Evolutionary conservation across 2,113 vertebrate species (phyloP).

Genomic region (Elephantulus edwardii): DNA sequence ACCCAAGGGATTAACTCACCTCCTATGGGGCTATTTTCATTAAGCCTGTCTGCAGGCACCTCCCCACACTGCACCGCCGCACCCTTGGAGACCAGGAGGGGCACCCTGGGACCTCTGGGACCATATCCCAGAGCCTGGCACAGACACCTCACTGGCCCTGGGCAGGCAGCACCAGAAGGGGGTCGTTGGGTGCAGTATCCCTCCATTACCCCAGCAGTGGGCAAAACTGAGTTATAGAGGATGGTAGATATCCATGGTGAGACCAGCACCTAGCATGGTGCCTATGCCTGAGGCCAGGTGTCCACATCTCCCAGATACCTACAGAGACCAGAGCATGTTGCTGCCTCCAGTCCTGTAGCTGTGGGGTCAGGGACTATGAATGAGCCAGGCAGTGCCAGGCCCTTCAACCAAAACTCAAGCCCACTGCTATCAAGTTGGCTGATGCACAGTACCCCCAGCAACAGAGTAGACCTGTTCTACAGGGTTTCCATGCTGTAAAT

Average conservation of each 20-base stretch:
- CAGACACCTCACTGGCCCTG: background rate
- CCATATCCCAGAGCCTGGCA: constrained; percentile 6
- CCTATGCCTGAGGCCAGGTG: background rate
- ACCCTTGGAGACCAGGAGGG: background rate
- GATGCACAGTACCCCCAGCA: no score
- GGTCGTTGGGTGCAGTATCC: constrained; percentile 11
- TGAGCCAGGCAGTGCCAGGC: background rate
- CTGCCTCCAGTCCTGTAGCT: background rate
- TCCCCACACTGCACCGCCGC: constrained; percentile 2
- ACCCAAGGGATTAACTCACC: background rate
- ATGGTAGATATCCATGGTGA: background rate
- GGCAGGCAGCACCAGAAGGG: constrained; percentile 4
- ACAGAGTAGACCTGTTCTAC: no score
- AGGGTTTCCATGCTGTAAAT: no score
- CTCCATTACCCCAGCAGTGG: constrained; percentile 32
- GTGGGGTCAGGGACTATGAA: no score
- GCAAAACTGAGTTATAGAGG: fast-evolving
- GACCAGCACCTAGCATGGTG: background rate
- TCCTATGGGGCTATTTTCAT: no score
- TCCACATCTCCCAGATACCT: background rate
- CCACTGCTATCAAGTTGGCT: no score
- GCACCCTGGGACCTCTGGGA: background rate
- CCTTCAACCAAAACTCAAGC: no score
- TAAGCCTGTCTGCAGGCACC: no score
- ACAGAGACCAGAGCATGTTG: background rate